Conservation (phyloP, 1,140 invertebrate genomes). For the Aphelenchoides fujianensis region DNA sequence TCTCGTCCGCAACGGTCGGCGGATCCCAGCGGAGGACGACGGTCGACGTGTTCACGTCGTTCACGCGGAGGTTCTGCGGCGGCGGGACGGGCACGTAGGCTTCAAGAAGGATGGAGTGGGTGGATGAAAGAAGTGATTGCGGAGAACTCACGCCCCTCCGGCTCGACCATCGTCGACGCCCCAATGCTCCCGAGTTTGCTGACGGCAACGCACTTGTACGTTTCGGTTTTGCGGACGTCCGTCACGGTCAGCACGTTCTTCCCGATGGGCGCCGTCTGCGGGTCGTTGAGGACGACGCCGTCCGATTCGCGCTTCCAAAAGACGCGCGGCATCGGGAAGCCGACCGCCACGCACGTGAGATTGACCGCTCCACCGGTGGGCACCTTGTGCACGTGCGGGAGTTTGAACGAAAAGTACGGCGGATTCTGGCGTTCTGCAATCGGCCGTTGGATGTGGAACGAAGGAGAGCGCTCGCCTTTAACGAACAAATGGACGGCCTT, state of each 20-base stretch:
- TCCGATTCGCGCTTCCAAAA: constrained; percentile 71
- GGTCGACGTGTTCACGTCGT: constrained; percentile 27
- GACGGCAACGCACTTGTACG: constrained; percentile 93
- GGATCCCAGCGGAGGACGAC: constrained; percentile 45
- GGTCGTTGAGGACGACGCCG: constrained; percentile 38
- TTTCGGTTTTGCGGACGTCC: constrained; percentile 83
- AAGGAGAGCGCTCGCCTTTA: constrained; percentile 86
- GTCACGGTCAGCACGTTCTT: constrained; percentile 78
- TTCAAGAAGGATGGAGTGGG: constrained; percentile 37
- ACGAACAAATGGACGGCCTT: constrained; percentile 82
- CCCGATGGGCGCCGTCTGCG: constrained; percentile 63
- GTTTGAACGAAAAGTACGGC: constrained; percentile 84
- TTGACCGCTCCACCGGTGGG: constrained; percentile 83
- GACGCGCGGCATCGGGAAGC: constrained; percentile 93
- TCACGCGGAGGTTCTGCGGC: constrained; percentile 31
- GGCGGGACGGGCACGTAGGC: constrained; percentile 38
- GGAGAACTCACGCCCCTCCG: constrained; percentile 21
- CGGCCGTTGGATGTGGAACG: too few relatives aligned
- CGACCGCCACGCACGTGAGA: constrained; percentile 89
- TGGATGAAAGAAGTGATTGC: too few relatives aligned
- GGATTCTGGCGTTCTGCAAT: constrained; percentile 85
- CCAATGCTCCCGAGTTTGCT: constrained; percentile 88
- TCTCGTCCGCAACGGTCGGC: constrained; percentile 19
- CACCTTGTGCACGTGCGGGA: constrained; percentile 77
- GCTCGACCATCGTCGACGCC: constrained; percentile 73